phyloP scores from a whole-genome alignment of 2,797 vertebrate species.

The Phoebastria nigripes region DNA sequence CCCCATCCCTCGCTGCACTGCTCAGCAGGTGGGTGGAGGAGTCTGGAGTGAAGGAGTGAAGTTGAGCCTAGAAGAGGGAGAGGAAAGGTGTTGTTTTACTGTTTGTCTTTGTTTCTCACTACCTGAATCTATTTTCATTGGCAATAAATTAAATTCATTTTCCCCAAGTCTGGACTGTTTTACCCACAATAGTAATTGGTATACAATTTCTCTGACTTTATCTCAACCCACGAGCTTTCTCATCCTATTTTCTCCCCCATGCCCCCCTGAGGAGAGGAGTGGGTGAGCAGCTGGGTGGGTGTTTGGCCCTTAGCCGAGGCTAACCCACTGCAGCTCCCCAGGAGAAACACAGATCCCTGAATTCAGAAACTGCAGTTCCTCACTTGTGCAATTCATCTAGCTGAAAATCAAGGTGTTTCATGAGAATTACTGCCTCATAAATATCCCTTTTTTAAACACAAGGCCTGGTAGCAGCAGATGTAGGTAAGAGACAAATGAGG shows the following conservation, averaged over 20 bases:
- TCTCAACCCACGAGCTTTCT: not conserved
- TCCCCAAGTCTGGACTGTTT: not conserved
- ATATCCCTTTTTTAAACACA: slow-evolving; percentile 16
- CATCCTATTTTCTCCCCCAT: not conserved
- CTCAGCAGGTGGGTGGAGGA: not conserved
- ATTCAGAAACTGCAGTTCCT: not conserved
- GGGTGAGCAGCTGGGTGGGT: not conserved
- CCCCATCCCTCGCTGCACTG: not conserved
- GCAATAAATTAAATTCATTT: not conserved
- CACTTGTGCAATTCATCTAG: not conserved
- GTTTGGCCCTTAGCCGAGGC: not conserved
- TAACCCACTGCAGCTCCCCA: not conserved
- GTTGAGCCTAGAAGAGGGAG: not conserved
- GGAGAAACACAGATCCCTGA: not conserved
- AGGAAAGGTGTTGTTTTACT: not conserved
- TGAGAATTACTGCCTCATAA: slow-evolving; percentile 13
- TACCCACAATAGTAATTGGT: not conserved
- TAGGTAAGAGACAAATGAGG: slow-evolving; percentile 11
- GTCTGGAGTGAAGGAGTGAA: not conserved
- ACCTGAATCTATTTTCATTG: not conserved
- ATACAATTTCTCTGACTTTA: not conserved
- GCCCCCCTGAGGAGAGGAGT: not conserved
- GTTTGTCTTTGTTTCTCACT: not conserved
- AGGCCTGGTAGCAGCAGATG: not conserved
- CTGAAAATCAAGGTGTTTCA: not conserved